Percentiles rank a stretch among this genome's conserved stretches.
Conservation (phyloP, 2,888 invertebrate genomes). For the Odiellus spinosus region DNA sequence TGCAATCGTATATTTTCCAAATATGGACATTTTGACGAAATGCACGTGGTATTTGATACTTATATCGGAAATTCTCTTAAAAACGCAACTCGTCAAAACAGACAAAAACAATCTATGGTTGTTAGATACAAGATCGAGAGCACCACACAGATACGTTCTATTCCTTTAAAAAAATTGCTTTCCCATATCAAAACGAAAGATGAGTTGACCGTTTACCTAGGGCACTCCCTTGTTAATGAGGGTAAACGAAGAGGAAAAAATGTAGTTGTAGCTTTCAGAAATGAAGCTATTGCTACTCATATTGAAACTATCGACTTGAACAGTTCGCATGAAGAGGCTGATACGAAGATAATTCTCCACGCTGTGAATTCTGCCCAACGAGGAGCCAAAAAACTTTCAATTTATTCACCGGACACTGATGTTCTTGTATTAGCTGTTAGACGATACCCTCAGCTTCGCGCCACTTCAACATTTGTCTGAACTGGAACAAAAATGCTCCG, state of each 20-base stretch:
- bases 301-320: background rate
- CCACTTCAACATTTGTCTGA: background rate
- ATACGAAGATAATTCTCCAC: background rate
- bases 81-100: too few species aligned
- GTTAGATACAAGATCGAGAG: background rate
- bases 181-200: background rate
- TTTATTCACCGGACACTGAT: background rate
- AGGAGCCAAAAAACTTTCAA: background rate
- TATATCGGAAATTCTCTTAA: too few species aligned
- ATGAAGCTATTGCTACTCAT: background rate
- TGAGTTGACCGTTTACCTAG: background rate
- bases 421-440: background rate
- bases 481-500: background rate
- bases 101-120: too few species aligned
- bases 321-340: background rate
- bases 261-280: background rate
- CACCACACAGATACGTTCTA: background rate
- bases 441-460: background rate
- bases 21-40: too few species aligned
- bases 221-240: background rate
- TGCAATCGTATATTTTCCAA: too few species aligned
- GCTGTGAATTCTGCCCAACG: background rate
- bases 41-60: too few species aligned
- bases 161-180: background rate
- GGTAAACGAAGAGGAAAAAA: background rate